Conservation (phyloP, 2,888 invertebrate species). For the Drosophila nigritarsus region DNA sequence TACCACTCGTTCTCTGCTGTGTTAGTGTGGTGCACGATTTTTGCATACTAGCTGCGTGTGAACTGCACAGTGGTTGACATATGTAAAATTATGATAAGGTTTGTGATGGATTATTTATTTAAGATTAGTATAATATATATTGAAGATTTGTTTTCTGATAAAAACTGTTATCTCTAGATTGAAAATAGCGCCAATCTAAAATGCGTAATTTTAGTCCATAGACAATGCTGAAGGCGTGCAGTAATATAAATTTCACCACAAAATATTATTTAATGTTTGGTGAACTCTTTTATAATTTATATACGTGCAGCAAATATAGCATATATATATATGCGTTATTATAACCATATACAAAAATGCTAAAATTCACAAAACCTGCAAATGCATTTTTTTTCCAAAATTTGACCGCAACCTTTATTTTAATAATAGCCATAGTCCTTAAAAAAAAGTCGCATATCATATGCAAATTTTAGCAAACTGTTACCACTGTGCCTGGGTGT, state of each 20-base stretch:
- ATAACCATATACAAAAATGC: neutral
- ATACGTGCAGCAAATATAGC: too few species aligned
- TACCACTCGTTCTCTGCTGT: slow-evolving; percentile 17
- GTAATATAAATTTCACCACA: too few species aligned
- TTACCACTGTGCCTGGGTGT: slow-evolving; percentile 39
- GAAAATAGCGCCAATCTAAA: neutral
- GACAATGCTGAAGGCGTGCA: too few species aligned
- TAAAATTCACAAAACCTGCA: rapidly evolving
- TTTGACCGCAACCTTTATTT: neutral
- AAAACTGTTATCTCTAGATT: neutral
- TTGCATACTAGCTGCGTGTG: slow-evolving; percentile 48
- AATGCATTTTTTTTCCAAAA: neutral
- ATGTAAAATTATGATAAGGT: too few species aligned
- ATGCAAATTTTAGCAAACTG: neutral
- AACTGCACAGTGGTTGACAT: slow-evolving; percentile 31
- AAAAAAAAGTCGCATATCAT: neutral
- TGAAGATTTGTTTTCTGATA: neutral
- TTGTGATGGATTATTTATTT: neutral
- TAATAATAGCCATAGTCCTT: neutral
- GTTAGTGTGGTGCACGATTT: slow-evolving; percentile 22
- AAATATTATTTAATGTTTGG: too few species aligned
- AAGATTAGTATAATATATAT: neutral
- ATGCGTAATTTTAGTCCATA: too few species aligned
- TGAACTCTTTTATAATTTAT: too few species aligned
- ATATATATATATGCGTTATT: too few species aligned